Base-by-base conservation (phyloP, 2,797 vertebrate genomes). In the Halcyon badia region DNA sequence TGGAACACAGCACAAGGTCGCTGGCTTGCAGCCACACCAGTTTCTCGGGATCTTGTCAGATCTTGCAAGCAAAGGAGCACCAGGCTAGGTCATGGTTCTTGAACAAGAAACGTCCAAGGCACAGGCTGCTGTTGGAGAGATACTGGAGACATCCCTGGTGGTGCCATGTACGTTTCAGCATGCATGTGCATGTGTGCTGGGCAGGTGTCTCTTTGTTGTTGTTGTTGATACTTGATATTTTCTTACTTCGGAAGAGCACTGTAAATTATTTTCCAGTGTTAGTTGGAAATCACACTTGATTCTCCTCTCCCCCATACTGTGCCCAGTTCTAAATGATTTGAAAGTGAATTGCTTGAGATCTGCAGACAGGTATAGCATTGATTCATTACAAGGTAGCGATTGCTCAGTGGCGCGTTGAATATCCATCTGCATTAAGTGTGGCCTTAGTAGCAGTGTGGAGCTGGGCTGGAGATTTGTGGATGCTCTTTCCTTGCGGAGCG, bases 401-500 rank as follows among this genome's bases (percentile, higher is more conserved):
- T 77, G 46, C 35, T 77, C 9, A 68, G 49, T 46, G 12, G 3
- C 11, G 44, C 28, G 22, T 1, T 48, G 35, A 76, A 42, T 68
- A 71, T 70, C 60, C 25, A 28, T 46, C 75, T 2, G 1, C 26
- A 6, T 5, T 30, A 31, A 71, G 30, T 6, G 17, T 77, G n/a
- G 52, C 73, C 57, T 75, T 68, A 81, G 52, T 61, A 80, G 69
- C 61, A 77, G 19, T 10, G 24, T 46, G 42, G 51, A 80, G 25
- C 25, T 3, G 1, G 5, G 6, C 24, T 54, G 71, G 61, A 65
- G 39, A 33, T 65, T 79, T 24, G 33, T 58, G 60, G 20, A 6
- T 54, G 64, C 42, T 83, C 0, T 42, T 85, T 80, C 56, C 26
- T 5, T 0, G 0, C 21, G 30, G 35, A 65, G 5, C 1, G 0